Base-by-base conservation (phyloP, 2,797 vertebrate species). In the Scolopax bukidnonensis region DNA sequence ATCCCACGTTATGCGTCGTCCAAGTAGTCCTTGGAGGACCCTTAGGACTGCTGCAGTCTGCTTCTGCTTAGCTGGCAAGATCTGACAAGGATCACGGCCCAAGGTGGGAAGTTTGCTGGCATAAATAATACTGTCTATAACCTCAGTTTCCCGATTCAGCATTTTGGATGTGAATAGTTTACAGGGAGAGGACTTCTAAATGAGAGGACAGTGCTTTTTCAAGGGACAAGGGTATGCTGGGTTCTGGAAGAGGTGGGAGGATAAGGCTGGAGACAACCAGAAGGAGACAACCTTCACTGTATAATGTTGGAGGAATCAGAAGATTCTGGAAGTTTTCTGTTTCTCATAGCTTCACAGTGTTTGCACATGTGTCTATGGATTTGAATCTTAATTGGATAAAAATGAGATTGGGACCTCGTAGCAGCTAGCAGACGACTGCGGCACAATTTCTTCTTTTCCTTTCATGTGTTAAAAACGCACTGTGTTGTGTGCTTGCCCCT, bases 51-150 rank as follows among this genome's bases (percentile, higher is more conserved):
- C 88, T 87, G 93, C 91, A 83, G 90, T 51, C 74, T 85, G 93
- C 79, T 93, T 68, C 81, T 95, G 96, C 93, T 97, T 75, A 93
- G 81, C 94, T 88, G 83, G 93, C 95, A 94, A 33, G 81, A 92
- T 87, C 57, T 95, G 94, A 83, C 88, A 93, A 95, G 86, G 95
- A 96, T 96, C 94, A 75, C 5, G 1, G 95, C 92, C 89, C 95
- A 96, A 92, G 95, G 88, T 95, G 96, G 96, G 90, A 87, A 71
- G 78, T 85, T 89, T 93, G 81, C 81, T 87, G 90, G 84, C 71
- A 85, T 96, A 93, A 93, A 95, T 91, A 95, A 91, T 53, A 80
- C 9, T 82, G 71, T 85, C 91, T 77, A 0, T 95, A 80, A 54
- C 21, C 51, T 84, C 56, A 11, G 21, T 19, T 65, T 78, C 75